Percentiles rank a stretch among this genome's conserved stretches.
Conservation (phyloP, 35 echinoderm and acorn worm species). For the Amphiura filiformis region DNA sequence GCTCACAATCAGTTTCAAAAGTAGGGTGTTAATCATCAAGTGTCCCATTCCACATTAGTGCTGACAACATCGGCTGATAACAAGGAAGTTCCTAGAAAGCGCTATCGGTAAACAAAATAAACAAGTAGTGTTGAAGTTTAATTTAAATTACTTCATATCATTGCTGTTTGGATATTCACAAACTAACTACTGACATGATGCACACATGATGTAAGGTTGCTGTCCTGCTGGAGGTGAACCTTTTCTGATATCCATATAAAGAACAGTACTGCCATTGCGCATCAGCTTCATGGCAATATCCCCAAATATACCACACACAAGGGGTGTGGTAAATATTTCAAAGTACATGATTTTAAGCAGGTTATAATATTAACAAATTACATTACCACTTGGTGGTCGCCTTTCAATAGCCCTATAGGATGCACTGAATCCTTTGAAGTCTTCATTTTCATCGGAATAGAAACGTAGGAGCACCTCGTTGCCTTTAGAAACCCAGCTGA, state of each 20-base stretch:
- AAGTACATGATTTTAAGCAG: not conserved
- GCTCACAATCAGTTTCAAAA: no score
- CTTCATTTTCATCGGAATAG: constrained; percentile 22
- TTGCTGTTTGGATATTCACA: no score
- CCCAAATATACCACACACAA: no score
- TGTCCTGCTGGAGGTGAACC: not conserved
- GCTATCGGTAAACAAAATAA: no score
- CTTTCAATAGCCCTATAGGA: constrained; percentile 50
- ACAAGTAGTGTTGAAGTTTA: no score
- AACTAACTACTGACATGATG: no score
- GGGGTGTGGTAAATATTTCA: not conserved
- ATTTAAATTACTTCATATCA: no score
- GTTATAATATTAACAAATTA: not conserved
- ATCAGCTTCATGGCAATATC: not conserved
- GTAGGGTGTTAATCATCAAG: no score
- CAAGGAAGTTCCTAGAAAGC: no score
- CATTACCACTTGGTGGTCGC: constrained; percentile 25
- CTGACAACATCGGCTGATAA: no score
- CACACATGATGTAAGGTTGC: not conserved
- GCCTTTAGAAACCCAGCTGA: constrained; percentile 48
- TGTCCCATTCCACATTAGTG: no score
- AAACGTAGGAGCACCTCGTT: constrained; percentile 56
- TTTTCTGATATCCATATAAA: not conserved
- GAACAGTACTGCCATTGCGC: not conserved
- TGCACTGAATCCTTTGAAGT: constrained; percentile 59